Evolutionary conservation across 2,888 invertebrate genomes (phyloP), one percentile per base, ranked within the genome.

Genomic region (Heterodera filipjevi): DNA sequence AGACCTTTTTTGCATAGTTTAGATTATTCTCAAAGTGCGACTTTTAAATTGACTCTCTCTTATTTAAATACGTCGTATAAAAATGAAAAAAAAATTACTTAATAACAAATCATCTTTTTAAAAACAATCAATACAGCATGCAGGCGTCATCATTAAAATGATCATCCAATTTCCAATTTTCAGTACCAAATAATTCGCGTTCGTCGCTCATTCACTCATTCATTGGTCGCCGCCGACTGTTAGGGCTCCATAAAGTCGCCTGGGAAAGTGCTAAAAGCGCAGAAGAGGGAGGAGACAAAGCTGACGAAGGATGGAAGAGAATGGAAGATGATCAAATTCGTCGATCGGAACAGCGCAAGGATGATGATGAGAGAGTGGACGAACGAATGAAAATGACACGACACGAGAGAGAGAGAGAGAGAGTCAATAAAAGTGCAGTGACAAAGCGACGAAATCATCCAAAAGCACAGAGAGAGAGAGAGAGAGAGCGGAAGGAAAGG

Each of bases 231-330:
- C 49, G 22, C 3, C 49, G 49, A 53, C 59, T 59, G 59, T 59
- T 59, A 59, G n/a, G 59, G 59, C 59, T 59, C 59, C 59, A 59
- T 59, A 59, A 59, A 59, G 59, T 59, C 59, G 59, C 59, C 59
- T 59, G 59, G n/a, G 59, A 59, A 59, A 59, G 59, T 59, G 59
- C 59, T 59, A 59, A 59, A 59, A 59, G 6, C n/a, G 59, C 59
- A 19, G 27, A 12, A 16, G 59, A 59, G 3, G 59, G 1, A n/a
- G 59, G n/a, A 22, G n/a, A 59, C 59, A 27, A 59, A 59, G 59
- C 27, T 59, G 59, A 27, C 27, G 59, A 27, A 27, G 39, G 12
- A 6, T n/a, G n/a, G 39, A 39, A 10, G n/a, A 27, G 12, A 3
- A 49, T 59, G 39, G n/a, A n/a, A 0, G n/a, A 59, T 49, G 16